Conservation (phyloP, 2,797 vertebrate species). For the Pseudochromis fuscus region DNA sequence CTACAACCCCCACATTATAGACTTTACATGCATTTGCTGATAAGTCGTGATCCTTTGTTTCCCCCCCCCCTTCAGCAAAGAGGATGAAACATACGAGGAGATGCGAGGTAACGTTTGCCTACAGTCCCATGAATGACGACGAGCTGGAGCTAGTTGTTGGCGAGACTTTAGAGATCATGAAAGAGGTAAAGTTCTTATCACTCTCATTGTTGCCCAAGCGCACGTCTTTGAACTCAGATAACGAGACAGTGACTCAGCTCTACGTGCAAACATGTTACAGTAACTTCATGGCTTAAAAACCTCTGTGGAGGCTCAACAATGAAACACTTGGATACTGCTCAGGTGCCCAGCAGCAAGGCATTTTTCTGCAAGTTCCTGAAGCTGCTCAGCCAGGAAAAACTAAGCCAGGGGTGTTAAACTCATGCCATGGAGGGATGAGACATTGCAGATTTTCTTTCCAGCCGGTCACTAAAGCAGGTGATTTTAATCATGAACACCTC, state of each 20-base stretch:
- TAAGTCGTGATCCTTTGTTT: constrained; percentile 34
- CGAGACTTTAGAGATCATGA: constrained; percentile 86
- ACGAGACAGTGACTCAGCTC: neutral
- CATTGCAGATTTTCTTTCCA: too few relatives aligned
- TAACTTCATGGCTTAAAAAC: neutral
- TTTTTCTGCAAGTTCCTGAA: neutral
- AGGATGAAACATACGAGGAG: constrained; percentile 77
- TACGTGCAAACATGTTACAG: neutral
- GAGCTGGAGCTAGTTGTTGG: constrained; percentile 85
- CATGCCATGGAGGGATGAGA: too few relatives aligned
- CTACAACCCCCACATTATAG: constrained; percentile 5
- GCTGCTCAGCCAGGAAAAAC: neutral
- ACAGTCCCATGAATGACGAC: constrained; percentile 81
- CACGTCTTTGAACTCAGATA: neutral
- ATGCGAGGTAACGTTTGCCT: constrained; percentile 87
- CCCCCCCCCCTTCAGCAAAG: constrained; percentile 76
- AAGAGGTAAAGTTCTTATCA: constrained; percentile 81
- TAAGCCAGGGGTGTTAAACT: too few relatives aligned
- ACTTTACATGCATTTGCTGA: constrained; percentile 1
- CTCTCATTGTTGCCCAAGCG: neutral
- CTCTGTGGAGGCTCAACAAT: too few relatives aligned
- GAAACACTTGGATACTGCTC: neutral
- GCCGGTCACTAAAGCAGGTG: too few relatives aligned
- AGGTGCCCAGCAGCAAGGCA: neutral
- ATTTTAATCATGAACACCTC: too few relatives aligned